These are phyloP conservation scores for Gallirallus australis DNA, from an alignment of 2,797 vertebrate genomes.

Conservation along the genomic window DNA sequence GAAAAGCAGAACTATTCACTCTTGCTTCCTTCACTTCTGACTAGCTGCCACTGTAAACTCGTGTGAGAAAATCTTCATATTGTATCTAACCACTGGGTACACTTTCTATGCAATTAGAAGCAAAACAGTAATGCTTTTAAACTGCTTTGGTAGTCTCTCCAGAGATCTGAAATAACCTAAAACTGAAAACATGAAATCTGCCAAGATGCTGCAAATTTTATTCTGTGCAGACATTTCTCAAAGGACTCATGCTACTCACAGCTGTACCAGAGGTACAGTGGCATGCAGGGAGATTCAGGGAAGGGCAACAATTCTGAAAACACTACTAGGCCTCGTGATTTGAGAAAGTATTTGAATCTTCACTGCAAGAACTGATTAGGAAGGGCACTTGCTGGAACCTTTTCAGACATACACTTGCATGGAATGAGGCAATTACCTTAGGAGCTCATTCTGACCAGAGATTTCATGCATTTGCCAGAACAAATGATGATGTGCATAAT, in stretches of 20 bases:
- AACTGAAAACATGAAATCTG: background rate
- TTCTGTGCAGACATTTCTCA: background rate
- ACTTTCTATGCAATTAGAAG: background rate
- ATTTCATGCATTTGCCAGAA: background rate
- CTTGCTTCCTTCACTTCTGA: background rate
- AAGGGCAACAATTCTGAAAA: conserved; percentile 18
- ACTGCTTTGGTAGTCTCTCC: background rate
- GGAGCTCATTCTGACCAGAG: background rate
- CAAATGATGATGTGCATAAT: background rate
- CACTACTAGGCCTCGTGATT: background rate
- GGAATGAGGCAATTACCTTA: background rate
- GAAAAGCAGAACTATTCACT: background rate
- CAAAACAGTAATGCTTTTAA: background rate
- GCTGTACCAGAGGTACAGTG: background rate
- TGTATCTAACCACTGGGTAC: background rate
- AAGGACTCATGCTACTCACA: background rate
- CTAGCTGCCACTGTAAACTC: background rate
- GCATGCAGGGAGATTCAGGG: background rate
- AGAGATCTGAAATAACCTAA: conserved; percentile 6
- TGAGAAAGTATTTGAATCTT: background rate
- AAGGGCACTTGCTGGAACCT: background rate
- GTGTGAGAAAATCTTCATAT: background rate
- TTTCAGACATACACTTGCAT: background rate
- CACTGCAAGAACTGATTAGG: background rate
- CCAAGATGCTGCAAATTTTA: background rate